Conservation (phyloP, 2,888 invertebrate species). For the Druceiella hillmani region DNA sequence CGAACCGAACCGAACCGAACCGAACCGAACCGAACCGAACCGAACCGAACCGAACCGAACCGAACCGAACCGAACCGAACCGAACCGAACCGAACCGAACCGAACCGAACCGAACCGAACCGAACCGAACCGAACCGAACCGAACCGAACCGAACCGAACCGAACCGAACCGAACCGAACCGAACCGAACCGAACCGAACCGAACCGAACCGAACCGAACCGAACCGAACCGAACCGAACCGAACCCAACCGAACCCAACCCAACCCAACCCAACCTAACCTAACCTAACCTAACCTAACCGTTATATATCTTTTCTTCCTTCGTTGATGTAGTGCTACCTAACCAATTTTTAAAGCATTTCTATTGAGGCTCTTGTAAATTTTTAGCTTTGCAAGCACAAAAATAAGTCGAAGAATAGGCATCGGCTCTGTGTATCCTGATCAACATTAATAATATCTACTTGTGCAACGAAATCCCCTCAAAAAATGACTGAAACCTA, state of each 20-base stretch:
- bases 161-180: constrained; percentile 24
- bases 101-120: constrained; percentile 24
- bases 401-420: no score
- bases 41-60: constrained; percentile 23
- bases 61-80: constrained; percentile 20
- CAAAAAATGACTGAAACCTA: no score
- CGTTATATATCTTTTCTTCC: constrained; percentile 25
- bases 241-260: constrained; percentile 23
- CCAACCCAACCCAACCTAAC: constrained; percentile 24
- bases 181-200: constrained; percentile 26
- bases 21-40: constrained; percentile 23
- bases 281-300: constrained; percentile 26
- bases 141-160: no score
- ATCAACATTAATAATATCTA: no score
- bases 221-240: constrained; percentile 24
- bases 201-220: constrained; percentile 25
- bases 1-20: constrained; percentile 16
- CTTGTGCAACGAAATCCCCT: no score
- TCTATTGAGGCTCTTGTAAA: no score
- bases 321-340: no score
- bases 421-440: no score
- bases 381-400: no score
- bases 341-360: no score
- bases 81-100: constrained; percentile 24
- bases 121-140: constrained; percentile 21